These are phyloP conservation scores for Cichlasoma orientale DNA, from an alignment of 2,797 vertebrate genomes.

Conservation along the genomic window DNA sequence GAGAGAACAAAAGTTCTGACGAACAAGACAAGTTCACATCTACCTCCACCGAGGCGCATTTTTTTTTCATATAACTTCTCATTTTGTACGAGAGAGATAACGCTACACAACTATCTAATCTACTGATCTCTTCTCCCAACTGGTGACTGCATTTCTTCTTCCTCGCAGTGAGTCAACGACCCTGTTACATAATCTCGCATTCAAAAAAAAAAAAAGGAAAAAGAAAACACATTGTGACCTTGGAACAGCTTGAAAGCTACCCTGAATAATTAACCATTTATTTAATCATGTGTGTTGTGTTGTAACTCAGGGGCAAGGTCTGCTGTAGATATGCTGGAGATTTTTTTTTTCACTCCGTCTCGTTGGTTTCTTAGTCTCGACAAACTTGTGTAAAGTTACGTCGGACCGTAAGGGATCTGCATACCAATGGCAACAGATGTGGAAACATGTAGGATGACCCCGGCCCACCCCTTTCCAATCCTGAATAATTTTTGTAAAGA, in stretches of 20 bases:
- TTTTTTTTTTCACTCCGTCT: neutral
- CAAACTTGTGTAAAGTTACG: constrained; percentile 16
- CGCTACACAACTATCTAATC: constrained; percentile 7
- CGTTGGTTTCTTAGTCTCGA: neutral
- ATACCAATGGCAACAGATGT: constrained; percentile 53
- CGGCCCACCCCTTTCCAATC: neutral
- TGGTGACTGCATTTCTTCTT: neutral
- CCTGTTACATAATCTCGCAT: constrained; percentile 56
- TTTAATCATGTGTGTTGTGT: constrained; percentile 5
- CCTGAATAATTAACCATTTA: constrained; percentile 29
- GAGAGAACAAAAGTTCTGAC: constrained; percentile 11
- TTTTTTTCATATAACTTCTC: neutral
- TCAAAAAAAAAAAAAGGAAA: neutral
- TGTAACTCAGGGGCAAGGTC: constrained; percentile 10
- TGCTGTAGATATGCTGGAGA: neutral
- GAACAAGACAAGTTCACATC: neutral
- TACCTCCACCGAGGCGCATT: neutral
- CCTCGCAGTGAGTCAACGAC: constrained; percentile 12
- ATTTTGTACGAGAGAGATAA: neutral
- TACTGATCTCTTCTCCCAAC: neutral
- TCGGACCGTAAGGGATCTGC: constrained; percentile 25
- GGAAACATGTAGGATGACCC: constrained; percentile 53
- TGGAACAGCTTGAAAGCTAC: constrained; percentile 19
- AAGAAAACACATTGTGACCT: constrained; percentile 24
- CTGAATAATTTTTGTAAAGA: constrained; percentile 55